Evolutionary conservation across 2,888 invertebrate genomes (phyloP).

Genomic region (Dexiosoma caninum): DNA sequence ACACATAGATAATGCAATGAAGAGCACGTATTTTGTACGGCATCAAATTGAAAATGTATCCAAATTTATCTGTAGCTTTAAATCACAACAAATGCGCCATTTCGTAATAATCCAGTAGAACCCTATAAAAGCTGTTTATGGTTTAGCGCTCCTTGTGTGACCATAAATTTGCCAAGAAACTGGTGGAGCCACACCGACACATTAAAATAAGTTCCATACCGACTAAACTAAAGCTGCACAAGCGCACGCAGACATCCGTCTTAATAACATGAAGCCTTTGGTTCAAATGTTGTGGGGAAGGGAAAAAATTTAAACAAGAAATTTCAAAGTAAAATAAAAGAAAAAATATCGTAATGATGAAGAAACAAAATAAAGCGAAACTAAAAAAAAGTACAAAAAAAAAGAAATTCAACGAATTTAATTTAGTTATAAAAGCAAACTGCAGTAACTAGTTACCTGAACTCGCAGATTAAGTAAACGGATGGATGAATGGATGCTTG

Average conservation of each 20-base stretch:
- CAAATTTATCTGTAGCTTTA: slow-evolving; percentile 59
- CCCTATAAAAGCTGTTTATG: slow-evolving; percentile 76
- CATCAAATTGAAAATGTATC: slow-evolving; percentile 43
- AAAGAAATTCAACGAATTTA: slow-evolving; percentile 69
- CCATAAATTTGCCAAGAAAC: slow-evolving; percentile 72
- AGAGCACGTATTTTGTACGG: slow-evolving; percentile 18
- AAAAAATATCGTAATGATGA: slow-evolving; percentile 31
- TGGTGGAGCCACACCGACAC: slow-evolving; percentile 60
- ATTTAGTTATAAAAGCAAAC: slow-evolving; percentile 77
- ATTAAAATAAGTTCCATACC: slow-evolving; percentile 37
- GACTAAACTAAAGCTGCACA: not conserved
- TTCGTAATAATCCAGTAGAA: slow-evolving; percentile 74
- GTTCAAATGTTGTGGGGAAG: not conserved
- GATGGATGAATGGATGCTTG: slow-evolving; percentile 9
- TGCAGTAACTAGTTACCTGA: slow-evolving; percentile 67
- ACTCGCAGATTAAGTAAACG: slow-evolving; percentile 40
- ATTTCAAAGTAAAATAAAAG: not conserved
- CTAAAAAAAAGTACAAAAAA: slow-evolving; percentile 19
- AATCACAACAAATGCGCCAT: slow-evolving; percentile 59
- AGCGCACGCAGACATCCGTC: not conserved
- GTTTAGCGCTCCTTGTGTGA: slow-evolving; percentile 75
- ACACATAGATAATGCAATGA: not conserved
- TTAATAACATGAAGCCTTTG: not conserved
- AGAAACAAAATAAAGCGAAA: not conserved
- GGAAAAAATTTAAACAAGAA: not conserved